These are phyloP conservation scores for Rhaphigaster nebulosa DNA, from an alignment of 2,888 invertebrate species.

Conservation along the genomic window DNA sequence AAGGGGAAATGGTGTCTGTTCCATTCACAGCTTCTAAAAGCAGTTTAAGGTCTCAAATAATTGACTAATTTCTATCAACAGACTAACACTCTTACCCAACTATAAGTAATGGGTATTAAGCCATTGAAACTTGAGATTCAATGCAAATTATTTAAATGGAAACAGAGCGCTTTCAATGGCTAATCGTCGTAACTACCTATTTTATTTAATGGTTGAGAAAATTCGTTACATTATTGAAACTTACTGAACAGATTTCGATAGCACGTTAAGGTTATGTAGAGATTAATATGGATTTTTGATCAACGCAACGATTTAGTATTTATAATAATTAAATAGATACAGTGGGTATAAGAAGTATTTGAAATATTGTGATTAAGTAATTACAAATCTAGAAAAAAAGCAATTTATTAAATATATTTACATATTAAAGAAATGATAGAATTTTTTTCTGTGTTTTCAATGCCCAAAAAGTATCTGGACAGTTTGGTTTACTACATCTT, in stretches of 20 bases:
- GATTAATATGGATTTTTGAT: too few relatives aligned
- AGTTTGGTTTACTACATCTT: too few relatives aligned
- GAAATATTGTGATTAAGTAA: too few relatives aligned
- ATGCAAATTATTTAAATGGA: not conserved
- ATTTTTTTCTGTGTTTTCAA: too few relatives aligned
- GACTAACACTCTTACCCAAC: not conserved
- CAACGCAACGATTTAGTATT: too few relatives aligned
- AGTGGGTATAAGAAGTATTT: too few relatives aligned
- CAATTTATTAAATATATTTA: too few relatives aligned
- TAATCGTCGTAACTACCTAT: not conserved
- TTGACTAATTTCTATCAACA: not conserved
- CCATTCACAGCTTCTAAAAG: not conserved
- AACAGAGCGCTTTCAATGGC: not conserved
- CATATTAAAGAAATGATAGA: too few relatives aligned
- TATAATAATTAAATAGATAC: too few relatives aligned
- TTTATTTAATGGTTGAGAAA: not conserved
- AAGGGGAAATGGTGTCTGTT: not conserved
- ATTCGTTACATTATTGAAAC: not conserved
- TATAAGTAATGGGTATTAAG: not conserved
- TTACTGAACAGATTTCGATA: not conserved
- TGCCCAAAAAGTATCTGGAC: too few relatives aligned
- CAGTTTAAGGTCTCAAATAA: not conserved
- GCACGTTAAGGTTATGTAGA: not conserved
- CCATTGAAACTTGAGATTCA: not conserved
- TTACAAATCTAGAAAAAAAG: too few relatives aligned